Evolutionary conservation across 2,888 invertebrate species (phyloP), one percentile per base, ranked within the genome.

Genomic region (Drosophila kanekoi): DNA sequence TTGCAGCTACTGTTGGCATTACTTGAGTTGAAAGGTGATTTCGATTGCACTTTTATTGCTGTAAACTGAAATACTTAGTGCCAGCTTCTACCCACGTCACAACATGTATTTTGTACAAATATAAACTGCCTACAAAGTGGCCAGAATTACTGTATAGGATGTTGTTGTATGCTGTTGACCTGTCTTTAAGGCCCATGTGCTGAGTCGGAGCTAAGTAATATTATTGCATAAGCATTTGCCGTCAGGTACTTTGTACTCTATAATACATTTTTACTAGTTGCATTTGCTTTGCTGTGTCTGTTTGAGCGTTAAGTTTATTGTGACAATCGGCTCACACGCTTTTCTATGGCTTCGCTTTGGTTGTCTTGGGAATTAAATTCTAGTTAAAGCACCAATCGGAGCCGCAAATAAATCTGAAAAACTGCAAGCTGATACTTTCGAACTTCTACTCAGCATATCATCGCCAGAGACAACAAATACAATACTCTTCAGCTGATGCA

Each of bases 371-470:
- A 64, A 49, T 70, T 44, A 59, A 65, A 54, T 48, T 62, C 43
- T 71, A 40, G 47, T 40, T 48, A 48, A 61, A 49, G 28, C 47
- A 52, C 28, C 54, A 65, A 47, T 18, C 14, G 14, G 67, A 67
- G 56, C 61, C 52, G 16, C 60, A 61, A 70, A 61, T 58, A 80
- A 77, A 71, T 70, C 74, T 80, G 67, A 58, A 72, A 68, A 59
- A 66, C 59, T 77, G 86, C 49, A 80, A 83, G 74, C 45, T 80
- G 83, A 81, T 80, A 83, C 64, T 61, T 57, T 40, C 4, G 47
- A 61, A 78, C 62, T 76, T 62, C 47, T 40, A 35, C 35, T 9
- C 38, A 47, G 61, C 57, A 58, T 58, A 51, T 44, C 40, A 68
- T 52, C 54, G 54, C 49, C 23, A 51, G 33, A 16, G 47, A 16